Evolutionary conservation across 1,140 invertebrate genomes (phyloP).

Genomic region (Calliphora vicina): DNA sequence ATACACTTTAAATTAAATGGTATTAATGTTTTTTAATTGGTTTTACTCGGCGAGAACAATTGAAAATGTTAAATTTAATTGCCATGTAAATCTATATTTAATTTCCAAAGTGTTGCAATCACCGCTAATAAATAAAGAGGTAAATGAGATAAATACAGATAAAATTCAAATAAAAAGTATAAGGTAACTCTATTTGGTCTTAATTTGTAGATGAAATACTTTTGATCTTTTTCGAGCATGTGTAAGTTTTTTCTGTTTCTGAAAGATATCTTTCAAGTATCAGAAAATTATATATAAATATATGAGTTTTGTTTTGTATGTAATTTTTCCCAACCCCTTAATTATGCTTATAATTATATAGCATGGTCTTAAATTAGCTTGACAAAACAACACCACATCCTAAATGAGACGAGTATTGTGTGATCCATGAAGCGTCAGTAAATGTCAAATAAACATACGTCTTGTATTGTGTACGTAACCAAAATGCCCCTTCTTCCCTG

Average conservation of each 20-base stretch:
- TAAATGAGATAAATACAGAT: conserved; percentile 3
- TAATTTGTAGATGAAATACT: not conserved
- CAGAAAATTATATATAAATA: no score
- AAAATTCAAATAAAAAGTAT: not conserved
- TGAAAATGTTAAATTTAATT: not conserved
- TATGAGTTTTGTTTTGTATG: not conserved
- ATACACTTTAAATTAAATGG: conserved; percentile 20
- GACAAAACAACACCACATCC: conserved; percentile 24
- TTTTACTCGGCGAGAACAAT: conserved; percentile 10
- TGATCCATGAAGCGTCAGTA: conserved; percentile 37
- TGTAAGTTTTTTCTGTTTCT: not conserved
- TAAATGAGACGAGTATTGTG: conserved; percentile 1
- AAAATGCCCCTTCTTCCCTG: not conserved
- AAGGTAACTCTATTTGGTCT: not conserved
- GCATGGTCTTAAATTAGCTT: conserved; percentile 39
- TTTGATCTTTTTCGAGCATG: not conserved
- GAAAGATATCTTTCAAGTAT: no score
- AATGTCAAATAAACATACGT: conserved; percentile 32
- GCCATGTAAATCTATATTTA: not conserved
- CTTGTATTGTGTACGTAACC: not conserved
- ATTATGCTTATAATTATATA: conserved; percentile 37
- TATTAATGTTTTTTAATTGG: conserved; percentile 3
- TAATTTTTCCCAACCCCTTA: conserved; percentile 8
- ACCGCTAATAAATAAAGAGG: conserved; percentile 1
- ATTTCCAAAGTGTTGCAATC: not conserved